Percentiles rank a stretch among this genome's conserved stretches.
Conservation (phyloP, 2,797 vertebrate genomes). For the Dallia pectoralis region DNA sequence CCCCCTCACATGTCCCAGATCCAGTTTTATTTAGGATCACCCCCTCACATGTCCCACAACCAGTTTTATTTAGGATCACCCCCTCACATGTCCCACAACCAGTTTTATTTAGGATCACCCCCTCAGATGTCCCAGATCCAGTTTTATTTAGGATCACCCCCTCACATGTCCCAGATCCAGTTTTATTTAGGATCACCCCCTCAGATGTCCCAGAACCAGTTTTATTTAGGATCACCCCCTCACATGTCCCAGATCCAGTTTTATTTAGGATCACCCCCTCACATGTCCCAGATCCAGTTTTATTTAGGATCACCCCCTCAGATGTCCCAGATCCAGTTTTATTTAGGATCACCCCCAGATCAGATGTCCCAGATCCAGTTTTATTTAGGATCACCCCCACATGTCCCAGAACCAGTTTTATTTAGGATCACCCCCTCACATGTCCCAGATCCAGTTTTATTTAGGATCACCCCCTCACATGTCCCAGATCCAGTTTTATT, state of each 20-base stretch:
- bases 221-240: neutral
- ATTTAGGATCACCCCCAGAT: neutral
- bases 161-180: slow-evolving; percentile 29
- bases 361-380: slow-evolving; percentile 21
- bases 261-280: slow-evolving; percentile 42
- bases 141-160: slow-evolving; percentile 47
- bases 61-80: too few species aligned
- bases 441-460: slow-evolving; percentile 53
- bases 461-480: neutral
- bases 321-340: slow-evolving; percentile 52
- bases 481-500: slow-evolving; percentile 26
- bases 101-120: slow-evolving; percentile 30
- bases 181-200: slow-evolving; percentile 55
- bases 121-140: slow-evolving; percentile 14
- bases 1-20: slow-evolving; percentile 7
- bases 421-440: slow-evolving; percentile 55
- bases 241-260: slow-evolving; percentile 21
- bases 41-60: too few species aligned
- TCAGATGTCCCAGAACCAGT: slow-evolving; percentile 54
- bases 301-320: too few species aligned
- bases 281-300: too few species aligned
- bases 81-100: slow-evolving; percentile 47
- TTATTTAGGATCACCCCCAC: slow-evolving; percentile 46
- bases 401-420: slow-evolving; percentile 28
- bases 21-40: slow-evolving; percentile 47